phyloP scores from a whole-genome alignment of 2,888 invertebrate species.

The Hermaeophaga mercurialis region DNA sequence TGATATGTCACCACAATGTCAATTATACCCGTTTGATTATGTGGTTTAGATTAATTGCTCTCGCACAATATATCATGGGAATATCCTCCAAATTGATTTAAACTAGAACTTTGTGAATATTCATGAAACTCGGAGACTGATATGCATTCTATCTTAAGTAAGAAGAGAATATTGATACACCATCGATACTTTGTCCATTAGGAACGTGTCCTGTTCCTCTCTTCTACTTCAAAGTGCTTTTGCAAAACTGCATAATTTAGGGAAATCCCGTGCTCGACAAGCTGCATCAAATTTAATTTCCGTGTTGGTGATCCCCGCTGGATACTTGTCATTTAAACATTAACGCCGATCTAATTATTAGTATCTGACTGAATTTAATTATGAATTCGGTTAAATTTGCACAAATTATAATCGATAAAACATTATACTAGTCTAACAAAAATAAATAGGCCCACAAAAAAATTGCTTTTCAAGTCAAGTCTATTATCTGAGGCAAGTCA shows the following conservation, averaged over 20 bases:
- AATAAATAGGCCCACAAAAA: too few relatives aligned
- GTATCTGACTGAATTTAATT: neutral
- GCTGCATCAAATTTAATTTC: neutral
- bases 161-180: constrained; percentile 15
- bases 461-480: too few relatives aligned
- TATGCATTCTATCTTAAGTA: constrained; percentile 15
- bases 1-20: constrained; percentile 22
- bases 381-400: neutral
- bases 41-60: constrained; percentile 22
- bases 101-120: constrained; percentile 20
- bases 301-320: neutral
- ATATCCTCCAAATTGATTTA: constrained; percentile 25
- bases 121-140: constrained; percentile 7
- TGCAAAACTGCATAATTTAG: constrained; percentile 13
- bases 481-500: too few relatives aligned
- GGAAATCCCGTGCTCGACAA: neutral
- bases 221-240: neutral
- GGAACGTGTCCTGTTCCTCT: neutral
- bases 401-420: too few relatives aligned
- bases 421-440: too few relatives aligned
- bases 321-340: neutral
- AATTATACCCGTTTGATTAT: constrained; percentile 20
- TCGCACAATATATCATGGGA: constrained; percentile 22
- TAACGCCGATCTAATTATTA: neutral
- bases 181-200: constrained; percentile 4